These are phyloP conservation scores for Sylvicola fuscatus DNA, from an alignment of 2,888 invertebrate genomes.

Conservation along the genomic window DNA sequence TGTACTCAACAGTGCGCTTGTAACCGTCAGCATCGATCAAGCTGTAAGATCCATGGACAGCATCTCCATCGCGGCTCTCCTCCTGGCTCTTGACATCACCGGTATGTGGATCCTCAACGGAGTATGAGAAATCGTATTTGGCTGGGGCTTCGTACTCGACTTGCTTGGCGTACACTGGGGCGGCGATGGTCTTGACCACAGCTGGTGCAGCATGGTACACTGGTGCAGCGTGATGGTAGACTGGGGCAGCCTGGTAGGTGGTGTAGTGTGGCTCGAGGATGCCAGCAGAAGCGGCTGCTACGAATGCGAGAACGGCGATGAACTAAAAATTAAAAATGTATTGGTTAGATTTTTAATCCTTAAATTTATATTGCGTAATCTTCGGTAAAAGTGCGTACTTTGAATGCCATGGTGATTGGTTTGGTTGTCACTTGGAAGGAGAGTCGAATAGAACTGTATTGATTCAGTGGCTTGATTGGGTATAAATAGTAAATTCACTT, in stretches of 20 bases:
- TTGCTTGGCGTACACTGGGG: neutral
- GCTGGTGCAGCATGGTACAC: constrained; percentile 1
- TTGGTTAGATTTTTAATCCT: neutral
- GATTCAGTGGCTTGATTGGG: too few relatives aligned
- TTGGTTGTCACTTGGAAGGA: neutral
- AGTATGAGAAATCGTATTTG: constrained; percentile 18
- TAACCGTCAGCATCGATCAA: constrained; percentile 22
- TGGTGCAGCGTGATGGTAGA: constrained; percentile 1
- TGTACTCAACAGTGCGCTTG: constrained; percentile 23
- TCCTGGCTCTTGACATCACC: constrained; percentile 23
- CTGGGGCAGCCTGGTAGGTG: neutral
- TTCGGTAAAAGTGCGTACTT: too few relatives aligned
- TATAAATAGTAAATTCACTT: too few relatives aligned
- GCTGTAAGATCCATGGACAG: constrained; percentile 22
- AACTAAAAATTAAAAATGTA: neutral
- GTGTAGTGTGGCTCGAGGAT: neutral
- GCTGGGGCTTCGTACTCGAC: constrained; percentile 13
- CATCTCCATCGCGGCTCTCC: constrained; percentile 22
- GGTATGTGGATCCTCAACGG: constrained; percentile 18
- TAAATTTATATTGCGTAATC: neutral
- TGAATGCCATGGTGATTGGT: neutral
- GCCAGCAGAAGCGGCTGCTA: neutral
- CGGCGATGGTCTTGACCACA: neutral
- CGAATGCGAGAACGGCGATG: neutral
- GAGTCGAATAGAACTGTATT: too few relatives aligned